Conservation (phyloP, 2,797 vertebrate genomes). For the Sebastes iracundus region DNA sequence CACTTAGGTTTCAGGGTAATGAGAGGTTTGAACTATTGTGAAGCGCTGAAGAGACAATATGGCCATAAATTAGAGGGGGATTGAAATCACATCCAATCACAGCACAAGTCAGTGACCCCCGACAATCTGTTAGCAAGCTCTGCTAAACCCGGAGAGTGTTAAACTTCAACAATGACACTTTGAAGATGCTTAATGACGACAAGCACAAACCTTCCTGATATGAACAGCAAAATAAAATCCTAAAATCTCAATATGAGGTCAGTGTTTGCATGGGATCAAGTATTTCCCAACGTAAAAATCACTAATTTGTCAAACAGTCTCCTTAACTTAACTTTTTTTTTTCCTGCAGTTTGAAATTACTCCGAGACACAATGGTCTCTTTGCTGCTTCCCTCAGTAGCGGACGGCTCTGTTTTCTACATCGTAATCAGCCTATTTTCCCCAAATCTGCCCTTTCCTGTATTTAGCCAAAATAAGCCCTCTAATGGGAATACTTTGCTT, state of each 20-base stretch:
- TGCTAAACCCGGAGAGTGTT: conserved; percentile 18
- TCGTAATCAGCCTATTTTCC: conserved; percentile 42
- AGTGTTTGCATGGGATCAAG: background rate
- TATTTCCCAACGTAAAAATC: background rate
- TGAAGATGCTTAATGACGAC: conserved; percentile 56
- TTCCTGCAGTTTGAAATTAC: background rate
- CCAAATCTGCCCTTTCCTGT: conserved; percentile 75
- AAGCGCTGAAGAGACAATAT: conserved; percentile 71
- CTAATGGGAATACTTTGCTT: conserved; percentile 35
- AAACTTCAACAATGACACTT: conserved; percentile 49
- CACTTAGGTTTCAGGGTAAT: conserved; percentile 44
- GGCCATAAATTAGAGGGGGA: conserved; percentile 75
- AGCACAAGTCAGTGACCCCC: conserved; percentile 59
- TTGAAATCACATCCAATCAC: conserved; percentile 76
- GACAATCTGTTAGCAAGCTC: conserved; percentile 57
- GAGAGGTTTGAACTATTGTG: conserved; percentile 66
- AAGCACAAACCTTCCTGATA: conserved; percentile 1
- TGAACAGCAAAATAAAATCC: conserved; percentile 6
- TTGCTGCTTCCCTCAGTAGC: conserved; percentile 5
- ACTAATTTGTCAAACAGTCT: background rate
- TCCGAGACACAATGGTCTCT: conserved; percentile 19
- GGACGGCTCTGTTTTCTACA: conserved; percentile 34
- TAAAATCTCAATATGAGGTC: background rate
- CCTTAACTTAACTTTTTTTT: background rate
- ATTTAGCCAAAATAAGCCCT: conserved; percentile 65